Percentiles rank a stretch among this genome's conserved stretches.
phyloP scores from a whole-genome alignment of 1,140 invertebrate genomes.

The Tetranychus urticae region DNA sequence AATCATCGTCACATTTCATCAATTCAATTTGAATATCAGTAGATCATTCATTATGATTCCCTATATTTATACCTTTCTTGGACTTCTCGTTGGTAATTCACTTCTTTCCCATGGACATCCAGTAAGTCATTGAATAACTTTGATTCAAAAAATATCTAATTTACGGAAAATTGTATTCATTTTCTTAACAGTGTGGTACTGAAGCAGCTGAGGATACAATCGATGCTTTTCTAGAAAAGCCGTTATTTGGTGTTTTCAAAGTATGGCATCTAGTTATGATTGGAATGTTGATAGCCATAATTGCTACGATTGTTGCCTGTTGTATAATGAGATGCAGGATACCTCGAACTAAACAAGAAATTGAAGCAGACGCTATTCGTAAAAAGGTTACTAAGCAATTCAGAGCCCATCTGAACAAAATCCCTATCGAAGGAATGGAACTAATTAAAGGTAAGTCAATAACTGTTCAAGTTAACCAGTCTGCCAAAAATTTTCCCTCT shows the following conservation, averaged over 20 bases:
- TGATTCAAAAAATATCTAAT: too few relatives aligned
- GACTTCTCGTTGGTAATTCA: too few relatives aligned
- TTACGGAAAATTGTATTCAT: too few relatives aligned
- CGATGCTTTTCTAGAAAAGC: background rate
- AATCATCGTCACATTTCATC: too few relatives aligned
- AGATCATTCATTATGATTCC: too few relatives aligned
- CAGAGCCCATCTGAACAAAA: constrained; percentile 44
- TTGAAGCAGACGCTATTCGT: constrained; percentile 63
- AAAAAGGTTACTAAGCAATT: constrained; percentile 58
- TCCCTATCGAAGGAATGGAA: constrained; percentile 34
- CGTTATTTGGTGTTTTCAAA: background rate
- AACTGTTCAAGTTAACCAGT: too few relatives aligned
- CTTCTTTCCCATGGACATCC: too few relatives aligned
- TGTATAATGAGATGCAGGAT: constrained; percentile 53
- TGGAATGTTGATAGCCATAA: background rate
- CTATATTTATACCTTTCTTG: too few relatives aligned
- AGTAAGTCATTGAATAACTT: too few relatives aligned
- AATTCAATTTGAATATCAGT: too few relatives aligned
- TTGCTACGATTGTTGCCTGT: background rate
- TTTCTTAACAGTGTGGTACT: background rate
- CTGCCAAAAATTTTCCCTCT: background rate
- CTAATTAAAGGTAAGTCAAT: background rate
- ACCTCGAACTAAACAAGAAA: constrained; percentile 72
- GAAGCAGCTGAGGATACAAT: background rate
- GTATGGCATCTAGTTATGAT: background rate